Conservation (phyloP, 2,113 vertebrate species). For the Pristiophorus japonicus region DNA sequence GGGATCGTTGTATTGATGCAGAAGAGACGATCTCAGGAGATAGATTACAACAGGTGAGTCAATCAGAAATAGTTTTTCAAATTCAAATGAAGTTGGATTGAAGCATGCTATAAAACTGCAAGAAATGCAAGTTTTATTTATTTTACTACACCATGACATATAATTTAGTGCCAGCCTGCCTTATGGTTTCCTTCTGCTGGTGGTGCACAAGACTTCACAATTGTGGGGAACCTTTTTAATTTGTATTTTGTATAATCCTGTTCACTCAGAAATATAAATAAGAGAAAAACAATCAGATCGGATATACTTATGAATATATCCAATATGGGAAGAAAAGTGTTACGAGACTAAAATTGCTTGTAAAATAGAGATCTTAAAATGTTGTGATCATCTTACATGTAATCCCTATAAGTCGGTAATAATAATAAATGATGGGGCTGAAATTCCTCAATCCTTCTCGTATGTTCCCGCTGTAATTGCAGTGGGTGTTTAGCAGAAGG, state of each 20-base stretch:
- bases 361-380: not conserved
- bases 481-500: not conserved
- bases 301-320: not conserved
- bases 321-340: not conserved
- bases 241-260: not conserved
- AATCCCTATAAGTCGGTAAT: not conserved
- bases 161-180: not conserved
- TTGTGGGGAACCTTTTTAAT: not conserved
- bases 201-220: not conserved
- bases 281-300: not conserved
- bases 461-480: not conserved
- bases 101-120: not conserved
- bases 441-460: not conserved
- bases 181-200: not conserved
- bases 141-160: not conserved
- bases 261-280: not conserved
- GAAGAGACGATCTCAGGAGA: not conserved
- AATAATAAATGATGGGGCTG: not conserved
- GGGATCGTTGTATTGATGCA: not conserved
- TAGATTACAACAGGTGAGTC: not conserved
- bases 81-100: constrained; percentile 18
- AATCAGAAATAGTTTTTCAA: not conserved
- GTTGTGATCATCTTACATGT: not conserved
- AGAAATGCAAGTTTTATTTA: constrained; percentile 26
- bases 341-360: not conserved